Conservation (phyloP, 2,113 vertebrate species). For the Ammodytes marinus region DNA sequence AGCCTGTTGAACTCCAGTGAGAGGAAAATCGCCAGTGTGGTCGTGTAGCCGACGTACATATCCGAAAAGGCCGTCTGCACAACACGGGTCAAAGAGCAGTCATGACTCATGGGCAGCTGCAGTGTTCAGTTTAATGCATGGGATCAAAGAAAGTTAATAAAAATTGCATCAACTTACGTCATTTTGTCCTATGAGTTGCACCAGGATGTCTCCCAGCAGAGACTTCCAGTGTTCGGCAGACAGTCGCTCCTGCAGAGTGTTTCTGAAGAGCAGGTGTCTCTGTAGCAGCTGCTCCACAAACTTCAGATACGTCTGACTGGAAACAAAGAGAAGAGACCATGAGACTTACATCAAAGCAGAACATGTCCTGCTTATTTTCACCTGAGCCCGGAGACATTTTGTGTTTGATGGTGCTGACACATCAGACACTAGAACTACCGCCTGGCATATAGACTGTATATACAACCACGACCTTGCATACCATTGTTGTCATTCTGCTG, state of each 20-base stretch:
- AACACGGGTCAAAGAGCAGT: background rate
- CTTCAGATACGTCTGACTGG: slow-evolving; percentile 75
- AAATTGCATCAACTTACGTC: slow-evolving; percentile 62
- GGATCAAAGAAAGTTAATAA: background rate
- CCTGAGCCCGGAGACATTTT: background rate
- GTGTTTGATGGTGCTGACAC: background rate
- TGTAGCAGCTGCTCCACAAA: slow-evolving; percentile 83
- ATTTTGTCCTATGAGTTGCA: slow-evolving; percentile 82
- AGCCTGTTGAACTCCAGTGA: slow-evolving; percentile 72
- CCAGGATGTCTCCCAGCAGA: slow-evolving; percentile 82
- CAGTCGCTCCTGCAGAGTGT: slow-evolving; percentile 83
- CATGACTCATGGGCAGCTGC: background rate
- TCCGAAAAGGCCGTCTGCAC: slow-evolving; percentile 80
- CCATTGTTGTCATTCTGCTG: too few relatives aligned
- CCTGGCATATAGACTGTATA: too few relatives aligned
- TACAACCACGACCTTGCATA: too few relatives aligned
- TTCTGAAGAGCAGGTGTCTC: slow-evolving; percentile 84
- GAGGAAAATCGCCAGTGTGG: slow-evolving; percentile 74
- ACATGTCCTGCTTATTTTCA: background rate
- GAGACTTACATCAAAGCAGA: background rate
- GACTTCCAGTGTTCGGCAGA: slow-evolving; percentile 79
- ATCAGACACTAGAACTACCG: background rate
- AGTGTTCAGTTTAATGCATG: background rate
- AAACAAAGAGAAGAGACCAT: background rate
- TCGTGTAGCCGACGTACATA: slow-evolving; percentile 81